Percentiles rank a stretch among this genome's conserved stretches.
These are phyloP conservation scores for Calliopum simillimum DNA, from an alignment of 2,888 invertebrate genomes.

Conservation along the genomic window DNA sequence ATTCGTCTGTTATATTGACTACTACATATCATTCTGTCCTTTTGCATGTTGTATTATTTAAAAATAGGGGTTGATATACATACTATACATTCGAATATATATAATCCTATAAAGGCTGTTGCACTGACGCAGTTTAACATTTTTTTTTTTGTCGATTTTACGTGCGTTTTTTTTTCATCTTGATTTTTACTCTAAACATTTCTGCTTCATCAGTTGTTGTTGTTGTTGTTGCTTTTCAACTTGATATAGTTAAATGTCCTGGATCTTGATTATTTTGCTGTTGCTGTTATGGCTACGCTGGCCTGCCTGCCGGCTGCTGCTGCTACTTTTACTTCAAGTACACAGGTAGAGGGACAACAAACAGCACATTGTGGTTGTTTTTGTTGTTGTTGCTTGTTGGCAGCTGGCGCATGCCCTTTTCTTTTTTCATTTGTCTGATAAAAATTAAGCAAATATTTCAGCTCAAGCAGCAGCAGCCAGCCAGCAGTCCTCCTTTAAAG, in stretches of 20 bases:
- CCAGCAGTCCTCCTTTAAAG: slow-evolving; percentile 41
- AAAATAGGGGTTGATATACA: no score
- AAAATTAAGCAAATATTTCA: slow-evolving; percentile 49
- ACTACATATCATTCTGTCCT: no score
- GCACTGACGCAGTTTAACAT: neutral
- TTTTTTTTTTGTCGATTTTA: slow-evolving; percentile 3
- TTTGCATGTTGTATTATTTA: no score
- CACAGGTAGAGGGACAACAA: no score
- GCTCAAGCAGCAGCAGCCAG: slow-evolving; percentile 21
- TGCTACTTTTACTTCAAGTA: slow-evolving; percentile 9
- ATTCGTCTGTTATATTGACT: no score
- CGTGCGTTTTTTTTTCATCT: slow-evolving; percentile 12
- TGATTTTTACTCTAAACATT: slow-evolving; percentile 17
- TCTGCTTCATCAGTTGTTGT: neutral
- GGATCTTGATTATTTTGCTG: slow-evolving; percentile 26
- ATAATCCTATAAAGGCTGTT: neutral
- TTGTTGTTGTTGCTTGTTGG: slow-evolving; percentile 35
- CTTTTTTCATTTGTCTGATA: neutral
- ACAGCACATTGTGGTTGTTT: slow-evolving; percentile 11
- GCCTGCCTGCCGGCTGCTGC: slow-evolving; percentile 43
- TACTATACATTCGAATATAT: no score
- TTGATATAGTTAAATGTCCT: neutral
- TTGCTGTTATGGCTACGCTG: slow-evolving; percentile 38
- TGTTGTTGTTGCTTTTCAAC: neutral
- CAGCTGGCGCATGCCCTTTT: slow-evolving; percentile 62